A percentile compares a stretch with the other conserved stretches of the same genome.
Conservation (phyloP, 2,113 vertebrate species). For the Cebidichthys violaceus region DNA sequence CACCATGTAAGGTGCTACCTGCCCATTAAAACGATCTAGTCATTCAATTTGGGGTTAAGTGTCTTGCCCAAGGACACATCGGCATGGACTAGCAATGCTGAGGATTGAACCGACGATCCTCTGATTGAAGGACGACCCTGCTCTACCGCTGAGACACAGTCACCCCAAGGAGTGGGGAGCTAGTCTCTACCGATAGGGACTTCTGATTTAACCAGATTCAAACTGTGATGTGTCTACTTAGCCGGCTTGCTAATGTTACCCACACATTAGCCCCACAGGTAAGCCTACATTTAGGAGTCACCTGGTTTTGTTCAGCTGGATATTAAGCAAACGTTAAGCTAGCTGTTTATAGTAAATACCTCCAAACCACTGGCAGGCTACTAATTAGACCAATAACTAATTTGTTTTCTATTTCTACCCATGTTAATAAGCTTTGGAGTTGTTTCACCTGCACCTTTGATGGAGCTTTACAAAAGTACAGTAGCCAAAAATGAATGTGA, state of each 20-base stretch:
- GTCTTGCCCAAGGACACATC: background rate
- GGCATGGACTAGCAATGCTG: no score
- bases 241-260: background rate
- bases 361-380: background rate
- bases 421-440: background rate
- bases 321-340: background rate
- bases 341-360: background rate
- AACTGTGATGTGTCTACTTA: background rate
- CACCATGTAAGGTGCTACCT: no score
- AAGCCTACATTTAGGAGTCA: background rate
- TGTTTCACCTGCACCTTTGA: background rate
- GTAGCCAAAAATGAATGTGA: background rate
- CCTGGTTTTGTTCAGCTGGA: background rate
- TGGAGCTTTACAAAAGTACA: no score
- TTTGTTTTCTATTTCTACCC: background rate
- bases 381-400: background rate
- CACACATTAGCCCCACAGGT: background rate
- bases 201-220: no score
- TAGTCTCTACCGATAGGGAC: no score
- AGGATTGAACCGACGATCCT: no score
- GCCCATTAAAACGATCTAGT: background rate
- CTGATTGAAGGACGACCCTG: no score
- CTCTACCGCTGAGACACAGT: background rate
- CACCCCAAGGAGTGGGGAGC: no score
- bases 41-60: background rate